Conservation (phyloP, 2,797 vertebrate genomes). For the Florisuga fusca region DNA sequence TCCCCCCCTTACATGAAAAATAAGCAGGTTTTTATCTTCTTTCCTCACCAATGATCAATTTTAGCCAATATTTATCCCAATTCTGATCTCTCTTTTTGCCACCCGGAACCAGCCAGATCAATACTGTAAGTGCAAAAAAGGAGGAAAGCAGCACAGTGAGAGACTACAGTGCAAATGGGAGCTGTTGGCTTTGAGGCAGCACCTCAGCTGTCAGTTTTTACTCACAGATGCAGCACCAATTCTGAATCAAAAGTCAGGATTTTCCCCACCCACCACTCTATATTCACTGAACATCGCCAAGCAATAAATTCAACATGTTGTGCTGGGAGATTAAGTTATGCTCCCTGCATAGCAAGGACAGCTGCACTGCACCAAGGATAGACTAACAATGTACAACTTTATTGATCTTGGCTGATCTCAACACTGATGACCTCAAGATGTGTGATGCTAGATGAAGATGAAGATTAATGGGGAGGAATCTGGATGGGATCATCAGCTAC, state of each 20-base stretch:
- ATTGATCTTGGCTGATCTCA: slow-evolving; percentile 64
- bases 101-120: background rate
- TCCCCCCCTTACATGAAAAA: background rate
- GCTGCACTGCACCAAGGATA: slow-evolving; percentile 35
- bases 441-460: slow-evolving; percentile 30
- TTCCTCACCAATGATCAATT: background rate
- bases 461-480: slow-evolving; percentile 16
- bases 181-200: background rate
- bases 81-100: background rate
- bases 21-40: background rate
- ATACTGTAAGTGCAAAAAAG: background rate
- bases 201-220: slow-evolving; percentile 5
- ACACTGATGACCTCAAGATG: slow-evolving; percentile 23
- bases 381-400: slow-evolving; percentile 33
- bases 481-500: background rate
- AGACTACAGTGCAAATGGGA: background rate
- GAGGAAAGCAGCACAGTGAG: background rate
- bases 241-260: slow-evolving; percentile 42
- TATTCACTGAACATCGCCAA: background rate
- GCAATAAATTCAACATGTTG: slow-evolving; percentile 29
- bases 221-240: slow-evolving; percentile 29
- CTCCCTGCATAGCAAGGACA: slow-evolving; percentile 65
- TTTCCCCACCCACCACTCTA: slow-evolving; percentile 35
- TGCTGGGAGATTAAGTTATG: slow-evolving; percentile 29
- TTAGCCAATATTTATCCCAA: background rate